phyloP scores from a whole-genome alignment of 2,113 vertebrate species.

The Condylura cristata region DNA sequence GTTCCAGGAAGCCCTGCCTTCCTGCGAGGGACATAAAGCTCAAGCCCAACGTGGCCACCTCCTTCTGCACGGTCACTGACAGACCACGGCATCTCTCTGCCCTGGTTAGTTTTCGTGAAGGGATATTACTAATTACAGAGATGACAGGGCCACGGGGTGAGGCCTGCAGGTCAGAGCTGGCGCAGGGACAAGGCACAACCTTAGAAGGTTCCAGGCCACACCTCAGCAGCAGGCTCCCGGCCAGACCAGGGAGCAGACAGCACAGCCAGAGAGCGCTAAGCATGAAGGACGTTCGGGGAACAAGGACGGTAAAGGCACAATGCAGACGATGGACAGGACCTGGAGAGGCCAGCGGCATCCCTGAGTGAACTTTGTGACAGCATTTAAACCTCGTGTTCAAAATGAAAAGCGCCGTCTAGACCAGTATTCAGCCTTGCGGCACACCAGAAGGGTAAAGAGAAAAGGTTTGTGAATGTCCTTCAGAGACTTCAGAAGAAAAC shows the following conservation, averaged over 20 bases:
- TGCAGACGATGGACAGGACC: rapidly evolving
- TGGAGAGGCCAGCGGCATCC: not conserved
- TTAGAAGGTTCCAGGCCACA: not conserved
- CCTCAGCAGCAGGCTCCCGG: not conserved
- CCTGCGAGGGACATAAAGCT: not conserved
- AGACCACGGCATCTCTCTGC: not conserved
- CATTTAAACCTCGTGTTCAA: not conserved
- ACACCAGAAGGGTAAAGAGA: not conserved
- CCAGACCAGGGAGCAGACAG: not conserved
- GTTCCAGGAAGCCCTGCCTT: not conserved
- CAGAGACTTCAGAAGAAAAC: not conserved
- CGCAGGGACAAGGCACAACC: not conserved
- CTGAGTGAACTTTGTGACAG: not conserved
- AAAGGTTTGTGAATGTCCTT: not conserved
- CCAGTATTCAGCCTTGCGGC: not conserved
- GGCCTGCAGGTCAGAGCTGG: not conserved
- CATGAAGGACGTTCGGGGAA: not conserved
- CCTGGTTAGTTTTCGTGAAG: not conserved
- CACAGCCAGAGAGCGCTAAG: not conserved
- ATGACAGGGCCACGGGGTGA: not conserved
- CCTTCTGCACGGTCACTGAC: not conserved
- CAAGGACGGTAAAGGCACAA: not conserved
- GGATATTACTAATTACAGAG: not conserved
- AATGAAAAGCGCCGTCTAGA: not conserved
- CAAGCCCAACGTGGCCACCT: not conserved